Conservation (phyloP, 2,888 invertebrate species). For the Sesamia inferens region DNA sequence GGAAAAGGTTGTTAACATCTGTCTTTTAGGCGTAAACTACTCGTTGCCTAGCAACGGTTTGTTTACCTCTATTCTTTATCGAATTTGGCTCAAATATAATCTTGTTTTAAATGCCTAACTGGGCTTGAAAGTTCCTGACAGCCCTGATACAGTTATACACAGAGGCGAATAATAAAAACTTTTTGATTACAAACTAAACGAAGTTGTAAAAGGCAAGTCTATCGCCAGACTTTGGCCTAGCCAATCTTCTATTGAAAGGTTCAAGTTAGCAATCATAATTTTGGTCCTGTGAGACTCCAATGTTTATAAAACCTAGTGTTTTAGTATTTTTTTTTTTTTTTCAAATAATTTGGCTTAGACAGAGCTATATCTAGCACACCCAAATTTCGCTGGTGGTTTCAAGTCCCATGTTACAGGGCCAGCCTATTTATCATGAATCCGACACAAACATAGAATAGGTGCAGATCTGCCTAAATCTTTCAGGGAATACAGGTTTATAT, state of each 20-base stretch:
- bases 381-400: neutral
- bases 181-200: conserved; percentile 27
- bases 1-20: too few species aligned
- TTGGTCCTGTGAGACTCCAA: neutral
- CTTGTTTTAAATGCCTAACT: neutral
- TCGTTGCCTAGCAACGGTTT: too few species aligned
- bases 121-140: neutral
- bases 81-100: too few species aligned
- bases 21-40: too few species aligned
- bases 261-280: neutral
- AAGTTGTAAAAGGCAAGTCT: conserved; percentile 11
- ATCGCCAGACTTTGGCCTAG: neutral
- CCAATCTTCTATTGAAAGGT: neutral
- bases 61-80: too few species aligned
- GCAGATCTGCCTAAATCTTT: neutral
- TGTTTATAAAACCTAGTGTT: neutral
- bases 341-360: neutral
- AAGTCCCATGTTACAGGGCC: neutral
- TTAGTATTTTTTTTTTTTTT: neutral
- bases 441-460: neutral
- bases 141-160: neutral
- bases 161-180: conserved; percentile 1
- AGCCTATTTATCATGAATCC: neutral
- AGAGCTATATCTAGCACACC: neutral
- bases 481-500: too few species aligned